Percentiles rank a stretch among this genome's conserved stretches.
phyloP scores from a whole-genome alignment of 1,140 invertebrate genomes.

The Scaptomyza graminum region DNA sequence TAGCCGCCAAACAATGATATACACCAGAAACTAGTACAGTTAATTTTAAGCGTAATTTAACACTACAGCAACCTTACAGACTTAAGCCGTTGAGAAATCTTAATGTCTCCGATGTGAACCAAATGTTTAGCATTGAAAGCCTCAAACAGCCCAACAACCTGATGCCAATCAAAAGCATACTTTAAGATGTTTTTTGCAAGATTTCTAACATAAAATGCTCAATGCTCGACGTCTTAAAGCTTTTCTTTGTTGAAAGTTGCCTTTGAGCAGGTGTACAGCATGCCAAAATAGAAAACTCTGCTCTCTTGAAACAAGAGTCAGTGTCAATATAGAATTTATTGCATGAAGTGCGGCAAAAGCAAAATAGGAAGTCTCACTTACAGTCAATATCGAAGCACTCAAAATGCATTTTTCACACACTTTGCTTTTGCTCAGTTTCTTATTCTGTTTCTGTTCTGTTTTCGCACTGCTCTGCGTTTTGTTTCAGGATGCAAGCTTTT shows the following conservation, averaged over 20 bases:
- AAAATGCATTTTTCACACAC: conserved; percentile 39
- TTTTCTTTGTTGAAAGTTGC: conserved; percentile 9
- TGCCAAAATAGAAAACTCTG: conserved; percentile 15
- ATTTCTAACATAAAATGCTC: not conserved
- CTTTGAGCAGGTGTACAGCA: conserved; percentile 59
- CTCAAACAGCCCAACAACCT: not conserved
- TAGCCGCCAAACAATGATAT: conserved; percentile 3
- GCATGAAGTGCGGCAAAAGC: conserved; percentile 23
- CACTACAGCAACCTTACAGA: not conserved
- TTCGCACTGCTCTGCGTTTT: not conserved
- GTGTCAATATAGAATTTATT: conserved; percentile 51
- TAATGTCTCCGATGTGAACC: no score
- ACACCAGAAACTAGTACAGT: conserved; percentile 38
- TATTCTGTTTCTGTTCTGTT: not conserved
- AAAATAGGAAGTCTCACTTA: not conserved
- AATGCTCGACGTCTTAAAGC: conserved; percentile 13
- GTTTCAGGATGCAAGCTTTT: conserved; percentile 37
- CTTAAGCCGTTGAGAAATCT: not conserved
- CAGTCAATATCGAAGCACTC: conserved; percentile 28
- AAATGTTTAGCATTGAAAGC: not conserved
- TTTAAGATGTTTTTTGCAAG: not conserved
- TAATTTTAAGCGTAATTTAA: conserved; percentile 43
- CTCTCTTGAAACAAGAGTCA: conserved; percentile 34
- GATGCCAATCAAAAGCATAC: not conserved
- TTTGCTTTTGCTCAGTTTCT: conserved; percentile 18